phyloP scores from a whole-genome alignment of 2,113 vertebrate species.

The Chaenogobius annularis region DNA sequence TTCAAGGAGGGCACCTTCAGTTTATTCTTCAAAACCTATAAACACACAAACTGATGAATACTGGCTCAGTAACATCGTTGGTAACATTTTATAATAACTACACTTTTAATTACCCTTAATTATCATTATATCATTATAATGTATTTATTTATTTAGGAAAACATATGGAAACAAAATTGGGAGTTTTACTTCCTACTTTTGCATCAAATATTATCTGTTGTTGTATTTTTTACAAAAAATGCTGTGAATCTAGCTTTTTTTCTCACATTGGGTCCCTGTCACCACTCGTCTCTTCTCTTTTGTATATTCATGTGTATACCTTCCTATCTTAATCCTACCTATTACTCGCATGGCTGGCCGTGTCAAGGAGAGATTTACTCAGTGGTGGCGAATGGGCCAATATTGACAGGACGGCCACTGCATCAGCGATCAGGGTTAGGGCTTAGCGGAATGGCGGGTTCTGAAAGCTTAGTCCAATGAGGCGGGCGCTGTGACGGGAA shows the following conservation, averaged over 20 bases:
- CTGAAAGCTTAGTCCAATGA: constrained; percentile 37
- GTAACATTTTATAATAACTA: too few relatives aligned
- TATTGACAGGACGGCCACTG: constrained; percentile 72
- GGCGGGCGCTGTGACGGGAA: constrained; percentile 44
- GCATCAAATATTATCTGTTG: too few relatives aligned
- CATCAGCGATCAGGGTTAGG: constrained; percentile 69
- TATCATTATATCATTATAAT: too few relatives aligned
- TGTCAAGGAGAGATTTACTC: constrained; percentile 74
- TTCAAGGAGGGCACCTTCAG: too few relatives aligned
- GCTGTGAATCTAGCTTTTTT: constrained; percentile 43
- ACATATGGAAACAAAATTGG: too few relatives aligned
- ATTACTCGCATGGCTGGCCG: constrained; percentile 74
- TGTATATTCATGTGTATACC: constrained; percentile 77
- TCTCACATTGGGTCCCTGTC: constrained; percentile 33
- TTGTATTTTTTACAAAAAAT: constrained; percentile 6
- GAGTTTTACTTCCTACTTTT: too few relatives aligned
- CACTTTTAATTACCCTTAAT: too few relatives aligned
- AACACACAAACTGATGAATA: too few relatives aligned
- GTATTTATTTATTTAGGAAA: too few relatives aligned
- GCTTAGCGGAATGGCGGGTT: constrained; percentile 55
- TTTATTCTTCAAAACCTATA: too few relatives aligned
- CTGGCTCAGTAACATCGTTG: too few relatives aligned
- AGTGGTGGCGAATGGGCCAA: constrained; percentile 71
- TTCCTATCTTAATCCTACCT: constrained; percentile 77
- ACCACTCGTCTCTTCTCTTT: constrained; percentile 54